Evolutionary conservation across 2,113 vertebrate genomes (phyloP), one percentile per base, ranked within the genome.

Genomic region (Ancistrus triradiatus): DNA sequence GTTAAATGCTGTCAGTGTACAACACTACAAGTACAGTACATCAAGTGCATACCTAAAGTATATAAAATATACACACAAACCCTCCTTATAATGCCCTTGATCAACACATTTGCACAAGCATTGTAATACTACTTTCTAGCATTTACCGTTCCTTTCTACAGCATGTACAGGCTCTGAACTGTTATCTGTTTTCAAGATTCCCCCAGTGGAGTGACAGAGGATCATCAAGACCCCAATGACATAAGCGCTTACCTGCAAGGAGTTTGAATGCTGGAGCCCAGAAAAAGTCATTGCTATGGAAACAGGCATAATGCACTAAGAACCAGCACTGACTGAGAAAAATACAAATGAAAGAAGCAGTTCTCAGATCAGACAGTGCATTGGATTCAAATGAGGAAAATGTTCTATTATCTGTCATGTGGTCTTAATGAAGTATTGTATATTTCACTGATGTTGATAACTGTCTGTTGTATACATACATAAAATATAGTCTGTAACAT

Each of bases 261-360:
- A 53, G 68, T 79, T 74, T 43, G 44, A 73, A 77, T 65, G 31
- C 81, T 79, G 78, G 81, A 83, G 78, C 78, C 51, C 2, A 7
- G 69, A 74, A 83, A 73, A 78, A 76, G 83, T 84, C 79, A 85
- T 88, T 31, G 69, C 86, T 71, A 87, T 88, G 83, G 86, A 85
- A 87, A 88, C 86, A 83, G 79, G 79, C 73, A 77, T 63, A 84
- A 84, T 76, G 72, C 66, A 73, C 73, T 77, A 69, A 66, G 61
- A 55, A 69, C 51, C 74, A 70, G 78, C 55, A 67, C 50, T 50
- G 42, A 47, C 46, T 43, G 13, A 33, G 9, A 33, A 33, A 33
- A 33, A 33, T 33, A 4, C 9, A 63, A 73, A 22, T 40, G 21
- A 65, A 60, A 21, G 24, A 69, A 33, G 43, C 51, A 42, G 33